Conservation (phyloP, 2,113 vertebrate genomes). For the Macheiramphus alcinus region DNA sequence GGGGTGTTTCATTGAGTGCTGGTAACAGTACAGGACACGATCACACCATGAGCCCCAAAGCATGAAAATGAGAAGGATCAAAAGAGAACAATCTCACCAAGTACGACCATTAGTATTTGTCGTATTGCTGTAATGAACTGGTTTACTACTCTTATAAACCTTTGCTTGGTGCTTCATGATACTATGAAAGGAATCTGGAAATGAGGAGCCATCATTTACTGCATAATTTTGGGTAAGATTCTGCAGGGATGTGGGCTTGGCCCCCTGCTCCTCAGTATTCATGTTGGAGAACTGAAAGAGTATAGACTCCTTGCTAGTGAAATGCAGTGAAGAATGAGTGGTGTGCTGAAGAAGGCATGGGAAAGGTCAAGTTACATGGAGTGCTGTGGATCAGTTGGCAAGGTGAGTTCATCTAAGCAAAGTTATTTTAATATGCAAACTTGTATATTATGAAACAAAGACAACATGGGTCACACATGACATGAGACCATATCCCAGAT, state of each 20-base stretch:
- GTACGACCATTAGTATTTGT: not conserved
- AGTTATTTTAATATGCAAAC: not conserved
- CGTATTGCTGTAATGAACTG: not conserved
- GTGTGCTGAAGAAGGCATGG: not conserved
- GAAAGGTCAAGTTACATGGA: not conserved
- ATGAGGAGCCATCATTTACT: not conserved
- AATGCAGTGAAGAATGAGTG: slow-evolving; percentile 7
- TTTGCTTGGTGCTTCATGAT: not conserved
- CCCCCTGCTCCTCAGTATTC: not conserved
- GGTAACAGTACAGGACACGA: not conserved
- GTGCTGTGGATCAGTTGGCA: not conserved
- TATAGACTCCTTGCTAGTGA: not conserved
- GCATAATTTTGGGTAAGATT: not conserved
- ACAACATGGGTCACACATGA: not conserved
- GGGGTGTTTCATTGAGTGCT: not conserved
- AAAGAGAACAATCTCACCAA: not conserved
- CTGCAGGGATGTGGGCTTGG: not conserved
- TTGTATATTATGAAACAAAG: not conserved
- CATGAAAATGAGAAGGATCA: not conserved
- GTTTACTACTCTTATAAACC: not conserved
- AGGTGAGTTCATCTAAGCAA: not conserved
- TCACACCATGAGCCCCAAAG: not conserved
- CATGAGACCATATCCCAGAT: not conserved
- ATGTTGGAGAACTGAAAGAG: not conserved
- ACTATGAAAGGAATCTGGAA: not conserved